Conservation (phyloP, 2,113 vertebrate genomes). For the Neodon shergylaensis region DNA sequence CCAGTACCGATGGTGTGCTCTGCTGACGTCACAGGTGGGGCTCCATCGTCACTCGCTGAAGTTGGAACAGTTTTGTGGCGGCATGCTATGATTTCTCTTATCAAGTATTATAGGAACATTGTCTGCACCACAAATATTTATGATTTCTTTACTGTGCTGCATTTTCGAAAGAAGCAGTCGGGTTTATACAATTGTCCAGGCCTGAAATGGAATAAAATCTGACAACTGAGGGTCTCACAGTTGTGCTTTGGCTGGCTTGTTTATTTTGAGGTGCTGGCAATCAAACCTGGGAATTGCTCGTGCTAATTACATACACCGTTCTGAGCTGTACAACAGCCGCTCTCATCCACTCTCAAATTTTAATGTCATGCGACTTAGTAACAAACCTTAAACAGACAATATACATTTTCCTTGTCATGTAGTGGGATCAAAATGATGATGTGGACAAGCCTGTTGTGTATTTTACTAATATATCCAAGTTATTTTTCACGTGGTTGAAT, state of each 20-base stretch:
- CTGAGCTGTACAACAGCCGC: neutral
- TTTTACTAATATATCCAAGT: neutral
- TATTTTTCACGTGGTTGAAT: constrained; percentile 24
- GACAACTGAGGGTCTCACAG: neutral
- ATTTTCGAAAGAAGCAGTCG: neutral
- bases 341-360: neutral
- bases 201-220: neutral
- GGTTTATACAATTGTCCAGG: neutral
- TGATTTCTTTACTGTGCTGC: neutral
- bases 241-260: neutral
- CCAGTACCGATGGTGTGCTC: neutral
- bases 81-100: neutral
- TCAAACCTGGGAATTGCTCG: neutral
- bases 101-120: neutral
- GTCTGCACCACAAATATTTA: neutral
- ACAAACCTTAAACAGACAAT: neutral
- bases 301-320: neutral
- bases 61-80: neutral
- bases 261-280: neutral
- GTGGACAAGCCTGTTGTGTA: neutral
- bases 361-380: neutral
- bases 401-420: neutral
- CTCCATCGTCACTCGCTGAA: neutral
- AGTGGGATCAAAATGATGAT: neutral
- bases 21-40: neutral